Conservation (phyloP, 2,113 vertebrate genomes). For the Muntiacus muntjak region DNA sequence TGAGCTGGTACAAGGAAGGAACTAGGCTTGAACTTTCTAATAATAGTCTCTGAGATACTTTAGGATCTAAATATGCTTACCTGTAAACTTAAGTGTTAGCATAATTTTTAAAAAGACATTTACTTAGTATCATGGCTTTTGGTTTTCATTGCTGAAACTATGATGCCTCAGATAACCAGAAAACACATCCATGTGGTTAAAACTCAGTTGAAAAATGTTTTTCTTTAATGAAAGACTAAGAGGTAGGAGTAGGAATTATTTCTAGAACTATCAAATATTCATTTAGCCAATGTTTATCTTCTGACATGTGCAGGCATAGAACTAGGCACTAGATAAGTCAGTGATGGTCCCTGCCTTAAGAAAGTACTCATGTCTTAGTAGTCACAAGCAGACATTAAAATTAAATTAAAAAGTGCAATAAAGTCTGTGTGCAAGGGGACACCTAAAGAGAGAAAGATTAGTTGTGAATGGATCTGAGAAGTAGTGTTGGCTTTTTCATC, state of each 20-base stretch:
- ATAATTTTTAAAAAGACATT: conserved; percentile 31
- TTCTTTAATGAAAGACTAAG: conserved; percentile 30
- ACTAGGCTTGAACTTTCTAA: neutral
- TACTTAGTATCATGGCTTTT: conserved; percentile 7
- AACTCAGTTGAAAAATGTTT: conserved; percentile 10
- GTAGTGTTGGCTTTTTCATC: neutral
- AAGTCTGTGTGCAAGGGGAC: neutral
- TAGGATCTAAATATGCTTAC: conserved; percentile 18
- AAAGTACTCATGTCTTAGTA: neutral
- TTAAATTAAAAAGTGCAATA: neutral
- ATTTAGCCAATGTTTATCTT: conserved; percentile 25
- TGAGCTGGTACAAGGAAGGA: conserved; percentile 4
- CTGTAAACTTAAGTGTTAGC: neutral
- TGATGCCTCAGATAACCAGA: neutral
- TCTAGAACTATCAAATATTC: neutral
- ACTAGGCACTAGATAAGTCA: neutral
- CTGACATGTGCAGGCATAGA: neutral
- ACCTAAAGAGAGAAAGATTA: neutral
- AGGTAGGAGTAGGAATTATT: neutral
- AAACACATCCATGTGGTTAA: conserved; percentile 20
- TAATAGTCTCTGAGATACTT: neutral
- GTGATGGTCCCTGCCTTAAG: neutral
- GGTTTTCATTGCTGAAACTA: neutral
- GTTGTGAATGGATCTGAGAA: neutral
- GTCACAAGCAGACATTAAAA: neutral